Evolutionary conservation across 2,888 invertebrate genomes (phyloP).

Genomic region (Caenorhabditis imperialis): DNA sequence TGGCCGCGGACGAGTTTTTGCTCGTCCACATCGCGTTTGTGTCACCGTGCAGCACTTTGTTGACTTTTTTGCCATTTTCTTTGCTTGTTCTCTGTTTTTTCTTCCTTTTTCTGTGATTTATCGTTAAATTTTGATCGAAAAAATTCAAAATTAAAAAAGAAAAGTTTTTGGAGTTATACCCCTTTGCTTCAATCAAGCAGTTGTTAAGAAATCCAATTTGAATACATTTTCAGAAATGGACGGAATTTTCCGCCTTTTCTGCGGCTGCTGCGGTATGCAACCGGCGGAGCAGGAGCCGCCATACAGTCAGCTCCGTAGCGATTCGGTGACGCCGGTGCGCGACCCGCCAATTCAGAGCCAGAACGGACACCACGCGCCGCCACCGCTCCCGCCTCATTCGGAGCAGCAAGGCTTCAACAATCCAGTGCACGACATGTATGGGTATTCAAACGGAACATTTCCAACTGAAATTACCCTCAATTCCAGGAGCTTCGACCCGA

Average conservation of each 20-base stretch:
- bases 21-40: conserved; percentile 8
- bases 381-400: background rate
- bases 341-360: conserved; percentile 33
- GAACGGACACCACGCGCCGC: background rate
- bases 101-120: background rate
- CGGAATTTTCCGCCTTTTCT: conserved; percentile 38
- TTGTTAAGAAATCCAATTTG: background rate
- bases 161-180: background rate
- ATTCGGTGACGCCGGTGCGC: conserved; percentile 34
- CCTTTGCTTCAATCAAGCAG: background rate
- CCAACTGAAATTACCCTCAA: background rate
- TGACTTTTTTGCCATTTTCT: conserved; percentile 9
- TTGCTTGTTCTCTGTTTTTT: conserved; percentile 32
- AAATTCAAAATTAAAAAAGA: conserved; percentile 3
- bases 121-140: conserved; percentile 3
- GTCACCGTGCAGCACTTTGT: too few relatives aligned
- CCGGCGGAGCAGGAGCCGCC: conserved; percentile 21
- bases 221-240: conserved; percentile 25
- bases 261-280: conserved; percentile 44
- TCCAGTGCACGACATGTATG: conserved; percentile 32
- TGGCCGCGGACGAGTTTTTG: conserved; percentile 13
- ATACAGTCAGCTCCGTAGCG: conserved; percentile 30
- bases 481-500: conserved; percentile 27
- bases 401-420: conserved; percentile 27
- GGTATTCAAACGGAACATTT: too few relatives aligned